A percentile compares a stretch with the other conserved stretches of the same genome.
phyloP scores from a whole-genome alignment of 2,888 invertebrate species.

The Arge pagana region DNA sequence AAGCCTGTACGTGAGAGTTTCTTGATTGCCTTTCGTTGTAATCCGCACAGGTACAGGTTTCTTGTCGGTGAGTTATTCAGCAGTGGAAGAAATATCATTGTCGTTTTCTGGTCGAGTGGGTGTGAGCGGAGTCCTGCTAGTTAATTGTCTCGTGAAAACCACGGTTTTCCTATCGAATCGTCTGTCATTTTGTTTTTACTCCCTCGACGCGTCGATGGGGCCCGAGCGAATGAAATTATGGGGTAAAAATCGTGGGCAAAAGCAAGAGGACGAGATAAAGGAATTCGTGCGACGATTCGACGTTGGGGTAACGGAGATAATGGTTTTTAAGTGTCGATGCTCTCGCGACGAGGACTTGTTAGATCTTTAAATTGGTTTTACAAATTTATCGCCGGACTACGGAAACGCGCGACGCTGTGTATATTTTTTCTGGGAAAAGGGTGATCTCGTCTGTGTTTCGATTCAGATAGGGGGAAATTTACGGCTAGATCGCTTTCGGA shows the following conservation, averaged over 20 bases:
- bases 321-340: conserved; percentile 26
- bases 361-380: conserved; percentile 40
- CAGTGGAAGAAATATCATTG: conserved; percentile 6
- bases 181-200: not conserved
- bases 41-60: conserved; percentile 5
- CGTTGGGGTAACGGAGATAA: conserved; percentile 23
- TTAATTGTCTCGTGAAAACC: conserved; percentile 9
- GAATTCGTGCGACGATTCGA: conserved; percentile 11
- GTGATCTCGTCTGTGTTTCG: conserved; percentile 28
- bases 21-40: conserved; percentile 20
- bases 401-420: not conserved
- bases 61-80: not conserved
- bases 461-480: conserved; percentile 37
- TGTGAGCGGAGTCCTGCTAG: not conserved
- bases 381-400: conserved; percentile 37
- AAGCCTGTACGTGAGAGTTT: too few species aligned
- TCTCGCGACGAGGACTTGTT: conserved; percentile 19
- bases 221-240: not conserved
- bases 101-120: not conserved
- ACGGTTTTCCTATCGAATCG: not conserved
- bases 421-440: conserved; percentile 32
- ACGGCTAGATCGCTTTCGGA: conserved; percentile 36
- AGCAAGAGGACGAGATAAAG: conserved; percentile 7
- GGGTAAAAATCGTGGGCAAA: not conserved
- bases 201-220: not conserved